Evolutionary conservation across 2,113 vertebrate species (phyloP), one percentile per base, ranked within the genome.

Genomic region (Cyprinus carpio): DNA sequence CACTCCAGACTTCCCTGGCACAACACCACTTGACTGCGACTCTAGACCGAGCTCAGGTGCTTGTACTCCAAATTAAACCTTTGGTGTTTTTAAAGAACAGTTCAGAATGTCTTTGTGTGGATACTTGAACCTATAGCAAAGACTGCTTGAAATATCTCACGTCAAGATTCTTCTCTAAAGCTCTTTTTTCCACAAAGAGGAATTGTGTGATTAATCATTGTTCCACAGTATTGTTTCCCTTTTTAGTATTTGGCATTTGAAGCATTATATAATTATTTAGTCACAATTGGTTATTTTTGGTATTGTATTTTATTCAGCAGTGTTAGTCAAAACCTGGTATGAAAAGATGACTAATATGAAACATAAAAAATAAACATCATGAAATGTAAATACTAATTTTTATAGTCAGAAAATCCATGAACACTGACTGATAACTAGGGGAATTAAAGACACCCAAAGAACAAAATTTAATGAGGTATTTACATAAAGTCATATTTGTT

Each of bases 21-120:
- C 69, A 3, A 84, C 88, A 84, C 91, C 91, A 31, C 56, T 93
- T 86, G 94, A 95, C 31, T 91, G 92, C 79, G 94, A 95, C 91
- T 95, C 94, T 46, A 93, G 94, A 88, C 94, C 94, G 15, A 95
- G 94, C 91, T 95, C 95, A 94, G 94, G 94, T 95, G 93, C 83
- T 31, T 40, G 51, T 65, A 49, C 20, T 58, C 51, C 46, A 87
- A 7, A 78, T 31, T 23, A 72, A 37, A 23, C 31, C 31, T 37
- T 71, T 71, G 31, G 10, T 18, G 18, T 78, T 77, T 77, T 29
- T 34, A 34, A 58, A 79, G 37, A 43, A n/a, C 13, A 40, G 34
- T 43, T 56, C 4, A 18, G 18, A 58, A 16, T 37, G 6, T 34
- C 37, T 77, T 58, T 34, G 31, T 60, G 12, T 78, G 6, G 18